Evolutionary conservation across 2,888 invertebrate species (phyloP), one percentile per base, ranked within the genome.

Genomic region (Drosophila anomelani): DNA sequence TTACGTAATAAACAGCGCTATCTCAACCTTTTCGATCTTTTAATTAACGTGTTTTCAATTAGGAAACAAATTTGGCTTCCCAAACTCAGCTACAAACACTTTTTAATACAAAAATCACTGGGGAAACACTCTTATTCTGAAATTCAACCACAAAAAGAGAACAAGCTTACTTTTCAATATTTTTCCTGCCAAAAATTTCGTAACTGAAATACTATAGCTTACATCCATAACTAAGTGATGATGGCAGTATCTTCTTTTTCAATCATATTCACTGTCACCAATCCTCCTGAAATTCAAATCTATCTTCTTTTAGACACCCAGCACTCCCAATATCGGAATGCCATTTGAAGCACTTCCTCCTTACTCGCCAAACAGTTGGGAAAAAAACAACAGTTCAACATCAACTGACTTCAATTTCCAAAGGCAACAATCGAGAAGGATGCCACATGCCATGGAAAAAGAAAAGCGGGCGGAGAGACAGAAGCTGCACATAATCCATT

Each of bases 401-500:
- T 43, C 34, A 46, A n/a, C 20, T 41, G 41, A 53, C 53, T 60
- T 46, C 46, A 46, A 46, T 58, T 58, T 46, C 46, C 46, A 36
- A 46, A 58, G 46, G 23, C 57, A 43, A 53, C 20, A 60, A 32
- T 41, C 17, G 23, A 32, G 17, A 9, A 61, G 41, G 32, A 60
- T 17, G 41, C 46, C 32, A 13, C 32, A 60, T 32, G 47, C 15
- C 13, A 17, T 26, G 29, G 49, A 20, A 29, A 29, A 29, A 7
- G 34, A 15, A 20, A 20, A 53, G 32, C 7, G 26, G 15, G 5
- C 15, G 32, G 12, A 34, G 55, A 68, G 41, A 12, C 39, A 49
- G 53, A 68, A 36, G 17, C 38, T 39, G 51, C 53, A 62, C 66
- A 72, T 80, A 75, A 79, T 81, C 73, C 76, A 72, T 75, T 83